These are phyloP conservation scores for Rhorus exstirpatorius DNA, from an alignment of 2,888 invertebrate genomes.

Conservation along the genomic window DNA sequence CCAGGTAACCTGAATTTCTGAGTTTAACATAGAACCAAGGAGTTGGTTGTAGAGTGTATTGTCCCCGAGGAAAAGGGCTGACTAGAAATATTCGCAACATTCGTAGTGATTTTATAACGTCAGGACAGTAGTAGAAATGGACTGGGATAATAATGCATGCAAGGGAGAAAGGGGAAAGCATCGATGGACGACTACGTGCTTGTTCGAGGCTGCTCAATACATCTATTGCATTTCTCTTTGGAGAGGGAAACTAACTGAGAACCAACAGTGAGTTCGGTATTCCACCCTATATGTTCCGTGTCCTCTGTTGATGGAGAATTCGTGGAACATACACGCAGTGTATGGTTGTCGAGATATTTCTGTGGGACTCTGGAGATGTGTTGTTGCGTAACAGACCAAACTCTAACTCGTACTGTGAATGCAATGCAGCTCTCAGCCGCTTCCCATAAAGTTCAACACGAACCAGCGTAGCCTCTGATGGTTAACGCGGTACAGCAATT, in stretches of 20 bases:
- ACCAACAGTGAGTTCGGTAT: conserved; percentile 34
- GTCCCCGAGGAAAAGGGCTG: no score
- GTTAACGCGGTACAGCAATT: background rate
- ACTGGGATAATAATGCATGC: conserved; percentile 13
- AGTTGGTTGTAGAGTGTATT: background rate
- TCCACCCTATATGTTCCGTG: conserved; percentile 10
- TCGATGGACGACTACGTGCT: conserved; percentile 30
- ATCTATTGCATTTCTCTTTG: conserved; percentile 46
- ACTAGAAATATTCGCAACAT: conserved; percentile 35
- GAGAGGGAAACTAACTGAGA: conserved; percentile 36
- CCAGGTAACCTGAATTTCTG: conserved; percentile 1
- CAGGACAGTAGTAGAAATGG: conserved; percentile 3
- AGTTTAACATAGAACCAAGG: conserved; percentile 19
- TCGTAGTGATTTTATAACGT: conserved; percentile 21
- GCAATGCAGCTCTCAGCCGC: background rate
- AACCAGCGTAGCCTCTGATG: background rate
- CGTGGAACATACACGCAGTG: conserved; percentile 25
- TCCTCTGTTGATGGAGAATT: conserved; percentile 23
- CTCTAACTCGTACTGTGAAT: conserved; percentile 17
- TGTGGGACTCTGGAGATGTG: conserved; percentile 25
- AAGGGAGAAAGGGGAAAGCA: conserved; percentile 14
- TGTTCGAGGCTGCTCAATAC: conserved; percentile 16
- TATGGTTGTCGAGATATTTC: conserved; percentile 46
- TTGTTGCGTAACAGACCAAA: conserved; percentile 26
- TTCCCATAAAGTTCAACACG: conserved; percentile 44